Evolutionary conservation across 2,113 vertebrate species (phyloP).

Genomic region (Ophiodon elongatus): DNA sequence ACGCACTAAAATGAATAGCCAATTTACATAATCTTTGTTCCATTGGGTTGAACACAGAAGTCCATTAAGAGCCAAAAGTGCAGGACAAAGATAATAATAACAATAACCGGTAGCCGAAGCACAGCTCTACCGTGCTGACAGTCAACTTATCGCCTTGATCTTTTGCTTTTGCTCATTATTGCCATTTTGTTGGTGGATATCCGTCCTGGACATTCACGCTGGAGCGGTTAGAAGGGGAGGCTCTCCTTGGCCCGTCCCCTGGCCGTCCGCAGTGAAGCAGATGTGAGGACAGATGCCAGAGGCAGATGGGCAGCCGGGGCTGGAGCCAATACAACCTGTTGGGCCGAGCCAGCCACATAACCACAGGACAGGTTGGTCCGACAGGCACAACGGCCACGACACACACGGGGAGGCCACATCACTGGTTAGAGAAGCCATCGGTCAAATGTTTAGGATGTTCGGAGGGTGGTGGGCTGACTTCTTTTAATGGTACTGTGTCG

Average conservation of each 20-base stretch:
- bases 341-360: conserved; percentile 86
- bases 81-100: background rate
- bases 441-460: conserved; percentile 24
- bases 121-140: background rate
- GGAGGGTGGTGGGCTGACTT: background rate
- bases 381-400: conserved; percentile 38
- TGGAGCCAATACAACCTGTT: conserved; percentile 89
- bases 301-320: conserved; percentile 89
- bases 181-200: background rate
- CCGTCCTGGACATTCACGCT: conserved; percentile 17
- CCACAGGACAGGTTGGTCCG: conserved; percentile 84
- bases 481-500: background rate
- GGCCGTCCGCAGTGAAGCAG: conserved; percentile 77
- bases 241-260: conserved; percentile 82
- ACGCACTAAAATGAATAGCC: background rate
- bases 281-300: conserved; percentile 89
- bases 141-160: background rate
- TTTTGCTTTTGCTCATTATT: background rate
- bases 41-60: background rate
- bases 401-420: conserved; percentile 12
- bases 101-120: background rate
- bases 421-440: conserved; percentile 14
- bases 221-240: conserved; percentile 52
- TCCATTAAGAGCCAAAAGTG: background rate
- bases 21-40: background rate